Conservation (phyloP, 1,140 invertebrate genomes). For the Glossosoma conforme region DNA sequence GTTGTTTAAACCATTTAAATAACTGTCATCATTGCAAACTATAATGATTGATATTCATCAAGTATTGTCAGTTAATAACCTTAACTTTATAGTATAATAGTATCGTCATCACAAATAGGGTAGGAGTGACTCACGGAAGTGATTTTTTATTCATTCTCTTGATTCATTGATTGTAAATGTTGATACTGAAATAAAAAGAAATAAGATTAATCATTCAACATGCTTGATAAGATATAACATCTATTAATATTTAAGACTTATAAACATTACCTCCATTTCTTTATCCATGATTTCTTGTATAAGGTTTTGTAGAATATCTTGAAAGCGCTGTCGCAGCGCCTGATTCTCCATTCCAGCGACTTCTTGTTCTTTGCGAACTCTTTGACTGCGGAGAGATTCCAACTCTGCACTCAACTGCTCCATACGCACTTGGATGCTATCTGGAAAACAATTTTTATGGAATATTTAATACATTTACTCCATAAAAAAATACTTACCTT, state of each 20-base stretch:
- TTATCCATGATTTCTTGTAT: constrained; percentile 74
- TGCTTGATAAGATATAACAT: neutral
- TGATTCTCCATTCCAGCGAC: constrained; percentile 83
- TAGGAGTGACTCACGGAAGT: no score
- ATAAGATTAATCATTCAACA: neutral
- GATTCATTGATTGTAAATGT: constrained; percentile 14
- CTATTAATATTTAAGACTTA: neutral
- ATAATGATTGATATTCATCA: no score
- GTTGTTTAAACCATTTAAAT: no score
- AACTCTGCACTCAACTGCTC: constrained; percentile 63
- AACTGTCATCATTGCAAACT: no score
- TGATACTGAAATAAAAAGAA: constrained; percentile 23
- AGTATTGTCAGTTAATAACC: no score
- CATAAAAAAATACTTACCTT: no score
- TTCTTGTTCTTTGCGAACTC: constrained; percentile 74
- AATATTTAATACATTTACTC: no score
- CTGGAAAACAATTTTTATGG: constrained; percentile 35
- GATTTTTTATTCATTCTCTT: constrained; percentile 13
- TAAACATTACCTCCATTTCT: constrained; percentile 61
- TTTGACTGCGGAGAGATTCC: constrained; percentile 62
- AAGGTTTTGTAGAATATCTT: constrained; percentile 72
- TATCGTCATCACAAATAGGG: no score
- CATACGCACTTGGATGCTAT: constrained; percentile 52
- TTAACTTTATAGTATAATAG: no score
- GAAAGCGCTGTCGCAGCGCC: constrained; percentile 74